Conservation (phyloP, 2,113 vertebrate species). For the Paraplagusia blochii region DNA sequence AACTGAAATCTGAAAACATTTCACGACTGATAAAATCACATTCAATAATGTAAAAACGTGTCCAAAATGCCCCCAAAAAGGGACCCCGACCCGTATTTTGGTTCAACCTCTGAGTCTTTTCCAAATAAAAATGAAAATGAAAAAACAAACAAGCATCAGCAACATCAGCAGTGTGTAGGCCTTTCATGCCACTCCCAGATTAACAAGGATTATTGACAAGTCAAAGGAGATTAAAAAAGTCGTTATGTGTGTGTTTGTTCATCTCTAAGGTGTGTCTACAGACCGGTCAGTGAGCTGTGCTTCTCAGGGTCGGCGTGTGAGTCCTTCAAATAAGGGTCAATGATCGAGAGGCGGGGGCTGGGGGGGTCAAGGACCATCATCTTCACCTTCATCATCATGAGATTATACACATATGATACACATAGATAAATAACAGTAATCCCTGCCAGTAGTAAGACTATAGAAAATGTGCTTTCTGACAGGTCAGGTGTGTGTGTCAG, state of each 20-base stretch:
- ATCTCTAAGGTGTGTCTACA: constrained; percentile 9
- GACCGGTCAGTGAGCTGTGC: constrained; percentile 49
- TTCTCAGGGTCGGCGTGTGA: constrained; percentile 19
- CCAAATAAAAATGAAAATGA: too few species aligned
- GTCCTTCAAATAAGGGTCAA: background rate
- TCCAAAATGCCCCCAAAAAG: too few species aligned
- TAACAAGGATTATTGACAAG: constrained; percentile 1
- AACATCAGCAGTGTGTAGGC: too few species aligned
- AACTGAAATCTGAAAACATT: too few species aligned
- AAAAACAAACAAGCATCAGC: too few species aligned
- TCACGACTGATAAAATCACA: too few species aligned
- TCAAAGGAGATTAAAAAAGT: background rate
- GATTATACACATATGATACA: constrained; percentile 26
- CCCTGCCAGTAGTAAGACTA: constrained; percentile 65
- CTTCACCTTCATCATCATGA: background rate
- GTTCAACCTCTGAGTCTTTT: too few species aligned
- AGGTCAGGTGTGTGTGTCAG: constrained; percentile 31
- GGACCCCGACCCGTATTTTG: too few species aligned
- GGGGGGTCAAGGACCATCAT: too few species aligned
- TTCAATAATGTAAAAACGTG: too few species aligned
- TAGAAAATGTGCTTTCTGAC: constrained; percentile 73
- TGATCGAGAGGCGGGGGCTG: constrained; percentile 15
- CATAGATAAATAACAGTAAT: constrained; percentile 42
- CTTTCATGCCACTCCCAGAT: constrained; percentile 4
- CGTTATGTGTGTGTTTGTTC: constrained; percentile 19